Conservation (phyloP, 2,113 vertebrate species). For the Coryphaenoides rupestris region DNA sequence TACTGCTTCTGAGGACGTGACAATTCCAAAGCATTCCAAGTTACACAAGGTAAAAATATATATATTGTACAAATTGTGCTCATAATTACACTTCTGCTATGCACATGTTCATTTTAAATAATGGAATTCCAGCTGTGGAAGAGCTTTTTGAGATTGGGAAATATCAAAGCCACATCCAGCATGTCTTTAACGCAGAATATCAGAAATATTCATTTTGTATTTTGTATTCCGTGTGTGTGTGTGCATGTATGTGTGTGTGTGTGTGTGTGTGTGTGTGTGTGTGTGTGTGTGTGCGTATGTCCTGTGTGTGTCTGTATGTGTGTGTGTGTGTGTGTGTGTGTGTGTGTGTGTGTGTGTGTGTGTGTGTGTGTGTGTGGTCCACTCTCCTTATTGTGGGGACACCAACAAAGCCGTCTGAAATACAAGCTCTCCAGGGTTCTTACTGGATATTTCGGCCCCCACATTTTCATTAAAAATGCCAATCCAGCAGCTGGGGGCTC, state of each 20-base stretch:
- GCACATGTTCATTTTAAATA: too few relatives aligned
- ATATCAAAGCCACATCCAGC: too few relatives aligned
- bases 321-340: slow-evolving; percentile 2
- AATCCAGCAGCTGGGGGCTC: slow-evolving; percentile 71
- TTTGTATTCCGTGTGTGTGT: background rate
- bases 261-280: slow-evolving; percentile 10
- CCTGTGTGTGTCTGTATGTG: background rate
- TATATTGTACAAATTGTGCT: too few relatives aligned
- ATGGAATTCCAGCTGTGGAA: too few relatives aligned
- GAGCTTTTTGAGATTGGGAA: too few relatives aligned
- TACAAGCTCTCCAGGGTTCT: slow-evolving; percentile 56
- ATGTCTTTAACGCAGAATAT: too few relatives aligned
- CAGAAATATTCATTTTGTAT: too few relatives aligned
- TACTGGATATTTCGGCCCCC: slow-evolving; percentile 62
- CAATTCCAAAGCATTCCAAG: too few relatives aligned
- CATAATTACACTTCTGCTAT: too few relatives aligned
- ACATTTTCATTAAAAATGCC: slow-evolving; percentile 66
- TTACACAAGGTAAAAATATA: too few relatives aligned
- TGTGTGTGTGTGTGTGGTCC: slow-evolving; percentile 5
- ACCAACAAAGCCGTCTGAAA: slow-evolving; percentile 63
- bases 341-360: slow-evolving; percentile 14
- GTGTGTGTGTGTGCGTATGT: slow-evolving; percentile 22
- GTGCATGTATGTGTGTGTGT: slow-evolving; percentile 13
- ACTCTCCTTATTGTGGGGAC: slow-evolving; percentile 56
- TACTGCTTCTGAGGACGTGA: too few relatives aligned